These are phyloP conservation scores for Spongia lamella DNA, from an alignment of 37 sponge, comb jelly and placozoan genomes.

Conservation along the genomic window DNA sequence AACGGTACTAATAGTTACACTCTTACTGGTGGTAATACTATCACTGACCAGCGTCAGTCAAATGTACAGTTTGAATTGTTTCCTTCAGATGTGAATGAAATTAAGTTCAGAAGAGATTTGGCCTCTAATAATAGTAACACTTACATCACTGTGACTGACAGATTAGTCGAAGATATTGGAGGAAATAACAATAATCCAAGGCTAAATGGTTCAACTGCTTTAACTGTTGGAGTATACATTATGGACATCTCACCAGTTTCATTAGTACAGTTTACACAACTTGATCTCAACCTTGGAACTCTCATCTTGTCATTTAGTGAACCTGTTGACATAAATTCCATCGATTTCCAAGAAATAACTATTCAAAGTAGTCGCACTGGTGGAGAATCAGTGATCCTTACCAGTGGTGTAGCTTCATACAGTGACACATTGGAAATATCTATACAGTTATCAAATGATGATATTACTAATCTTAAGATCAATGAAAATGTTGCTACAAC, in stretches of 20 bases:
- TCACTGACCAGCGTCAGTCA: background rate
- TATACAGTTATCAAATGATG: constrained; percentile 49
- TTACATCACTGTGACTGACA: constrained; percentile 50
- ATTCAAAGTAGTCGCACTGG: constrained; percentile 50
- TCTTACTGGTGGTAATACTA: constrained; percentile 57
- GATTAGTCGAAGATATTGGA: constrained; percentile 36
- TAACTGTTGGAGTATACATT: constrained; percentile 29
- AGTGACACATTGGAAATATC: constrained; percentile 29
- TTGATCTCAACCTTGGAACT: constrained; percentile 59
- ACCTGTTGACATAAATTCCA: constrained; percentile 53
- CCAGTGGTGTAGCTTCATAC: constrained; percentile 29
- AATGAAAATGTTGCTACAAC: constrained; percentile 37
- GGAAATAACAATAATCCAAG: constrained; percentile 21
- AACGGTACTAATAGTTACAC: constrained; percentile 21
- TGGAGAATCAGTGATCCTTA: constrained; percentile 37
- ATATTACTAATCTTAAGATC: constrained; percentile 62
- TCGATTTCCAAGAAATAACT: constrained; percentile 29
- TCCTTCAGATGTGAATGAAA: constrained; percentile 50
- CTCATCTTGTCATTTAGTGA: constrained; percentile 75
- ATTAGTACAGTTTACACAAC: constrained; percentile 42
- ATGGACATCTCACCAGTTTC: constrained; percentile 37
- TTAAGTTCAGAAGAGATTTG: constrained; percentile 60
- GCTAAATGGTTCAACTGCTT: constrained; percentile 44
- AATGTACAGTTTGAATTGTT: constrained; percentile 32
- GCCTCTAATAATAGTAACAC: constrained; percentile 64